Evolutionary conservation across 2,113 vertebrate genomes (phyloP).

Genomic region (Leptobrachium ailaonicum): DNA sequence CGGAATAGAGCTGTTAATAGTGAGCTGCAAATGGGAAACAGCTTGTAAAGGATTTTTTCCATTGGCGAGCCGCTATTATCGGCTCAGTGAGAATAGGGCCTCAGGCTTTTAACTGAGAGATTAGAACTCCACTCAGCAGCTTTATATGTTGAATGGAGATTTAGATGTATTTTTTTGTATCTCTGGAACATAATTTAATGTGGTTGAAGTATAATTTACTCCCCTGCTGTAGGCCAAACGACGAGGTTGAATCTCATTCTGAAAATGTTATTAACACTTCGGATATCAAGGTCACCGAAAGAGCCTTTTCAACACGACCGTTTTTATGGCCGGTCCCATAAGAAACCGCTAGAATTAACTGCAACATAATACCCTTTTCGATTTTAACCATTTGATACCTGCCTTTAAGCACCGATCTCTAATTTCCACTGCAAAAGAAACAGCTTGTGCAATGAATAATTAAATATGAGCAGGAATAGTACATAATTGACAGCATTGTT

Average conservation of each 20-base stretch:
- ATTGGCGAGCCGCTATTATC: too few species aligned
- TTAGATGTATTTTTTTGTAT: background rate
- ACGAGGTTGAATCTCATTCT: conserved; percentile 44
- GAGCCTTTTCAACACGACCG: conserved; percentile 44
- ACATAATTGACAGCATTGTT: conserved; percentile 31
- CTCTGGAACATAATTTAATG: conserved; percentile 48
- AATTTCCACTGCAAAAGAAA: conserved; percentile 51
- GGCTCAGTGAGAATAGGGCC: too few species aligned
- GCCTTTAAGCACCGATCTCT: conserved; percentile 48
- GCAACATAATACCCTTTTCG: conserved; percentile 34
- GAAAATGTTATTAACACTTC: conserved; percentile 55
- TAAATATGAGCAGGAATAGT: conserved; percentile 20
- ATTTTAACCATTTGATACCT: conserved; percentile 53
- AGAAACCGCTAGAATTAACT: conserved; percentile 49
- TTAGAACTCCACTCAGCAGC: too few species aligned
- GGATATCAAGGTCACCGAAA: conserved; percentile 59
- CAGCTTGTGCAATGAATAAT: conserved; percentile 44
- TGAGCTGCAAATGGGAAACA: too few species aligned
- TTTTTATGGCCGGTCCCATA: conserved; percentile 42
- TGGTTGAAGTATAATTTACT: conserved; percentile 53
- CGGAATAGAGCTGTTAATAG: too few species aligned
- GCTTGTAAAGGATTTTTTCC: too few species aligned
- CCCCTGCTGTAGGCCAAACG: conserved; percentile 52
- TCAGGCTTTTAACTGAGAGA: too few species aligned
- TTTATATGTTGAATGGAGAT: conserved; percentile 16